Base-by-base conservation (phyloP, 2,113 vertebrate species). In the Bettongia penicillata region DNA sequence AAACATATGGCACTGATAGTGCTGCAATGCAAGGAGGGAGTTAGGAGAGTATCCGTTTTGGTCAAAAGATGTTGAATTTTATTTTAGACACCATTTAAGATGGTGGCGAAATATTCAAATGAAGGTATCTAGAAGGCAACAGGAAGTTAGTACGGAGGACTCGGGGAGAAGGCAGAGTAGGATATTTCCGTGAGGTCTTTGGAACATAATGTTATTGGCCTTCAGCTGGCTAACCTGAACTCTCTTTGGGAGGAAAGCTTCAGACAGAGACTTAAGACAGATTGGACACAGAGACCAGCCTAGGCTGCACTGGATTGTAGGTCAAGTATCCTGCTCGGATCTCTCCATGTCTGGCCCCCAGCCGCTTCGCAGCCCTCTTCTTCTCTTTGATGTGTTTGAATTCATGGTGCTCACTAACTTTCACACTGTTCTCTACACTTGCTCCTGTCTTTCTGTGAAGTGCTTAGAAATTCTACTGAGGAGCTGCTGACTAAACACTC, bases 361-460 rank as follows among this genome's bases (percentile, higher is more conserved):
- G 51, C 4, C 23, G 50, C 26, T 53, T 25, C 55, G 23, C 89
- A 48, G 2, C 24, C 11, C 89, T 28, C 47, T 49, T 47, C 89
- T 23, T 90, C 49, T 25, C 57, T 93, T 92, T 51, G 89, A 12
- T 43, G 53, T 91, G 0, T 51, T 93, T 93, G 53, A 92, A 23
- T 94, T 97, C 25, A 91, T 94, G 94, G 24, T 95, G 49, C 90
- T 90, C 93, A 90, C 68, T 55, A 77, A 2, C 50, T 95, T 90
- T n/a, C 28, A 51, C 91, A 92, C 94, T 93, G 24, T 55, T 95
- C 68, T 68, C 92, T 50, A 95, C 95, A 93, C 52, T 61, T 19
- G 51, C 89, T 93, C 53, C 68, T 48, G 10, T 24, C 52, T 16
- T 52, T 93, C 57, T 95, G 7, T 68, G 51, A 5, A 77, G 23